Conservation (phyloP, 2,113 vertebrate species). For the Heliornis fulica region DNA sequence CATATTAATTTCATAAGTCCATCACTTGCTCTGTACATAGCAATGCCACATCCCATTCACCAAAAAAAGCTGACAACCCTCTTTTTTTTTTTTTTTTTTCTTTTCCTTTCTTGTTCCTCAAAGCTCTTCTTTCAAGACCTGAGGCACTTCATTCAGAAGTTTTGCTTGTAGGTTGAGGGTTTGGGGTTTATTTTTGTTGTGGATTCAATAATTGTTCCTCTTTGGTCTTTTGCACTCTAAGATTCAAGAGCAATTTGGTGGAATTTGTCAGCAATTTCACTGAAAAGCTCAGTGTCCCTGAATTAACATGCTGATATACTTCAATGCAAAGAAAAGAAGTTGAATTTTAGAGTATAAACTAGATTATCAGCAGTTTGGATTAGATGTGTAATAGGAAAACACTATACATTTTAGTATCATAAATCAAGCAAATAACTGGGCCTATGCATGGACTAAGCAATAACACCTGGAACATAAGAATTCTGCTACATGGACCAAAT, state of each 20-base stretch:
- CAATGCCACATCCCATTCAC: not conserved
- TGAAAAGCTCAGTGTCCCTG: not conserved
- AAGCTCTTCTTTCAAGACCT: not conserved
- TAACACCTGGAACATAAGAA: not conserved
- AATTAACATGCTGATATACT: not conserved
- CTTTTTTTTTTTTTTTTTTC: not conserved
- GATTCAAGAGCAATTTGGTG: not conserved
- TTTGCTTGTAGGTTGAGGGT: not conserved
- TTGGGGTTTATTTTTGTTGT: not conserved
- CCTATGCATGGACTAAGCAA: not conserved
- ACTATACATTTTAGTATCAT: not conserved
- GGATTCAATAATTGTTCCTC: not conserved
- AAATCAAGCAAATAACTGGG: not conserved
- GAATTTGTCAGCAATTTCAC: not conserved
- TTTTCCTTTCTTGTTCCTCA: not conserved
- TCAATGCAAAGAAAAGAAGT: not conserved
- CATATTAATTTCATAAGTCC: slow-evolving; percentile 21
- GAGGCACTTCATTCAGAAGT: not conserved
- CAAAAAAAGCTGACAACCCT: not conserved
- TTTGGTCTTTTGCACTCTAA: not conserved
- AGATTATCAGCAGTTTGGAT: not conserved
- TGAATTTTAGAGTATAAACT: not conserved
- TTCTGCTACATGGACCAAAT: not conserved
- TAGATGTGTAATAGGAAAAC: not conserved
- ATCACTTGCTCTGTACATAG: not conserved